Percentiles rank a stretch among this genome's conserved stretches.
Evolutionary conservation across 1,140 invertebrate genomes (phyloP).

Genomic region (Drosophila ercepeae): DNA sequence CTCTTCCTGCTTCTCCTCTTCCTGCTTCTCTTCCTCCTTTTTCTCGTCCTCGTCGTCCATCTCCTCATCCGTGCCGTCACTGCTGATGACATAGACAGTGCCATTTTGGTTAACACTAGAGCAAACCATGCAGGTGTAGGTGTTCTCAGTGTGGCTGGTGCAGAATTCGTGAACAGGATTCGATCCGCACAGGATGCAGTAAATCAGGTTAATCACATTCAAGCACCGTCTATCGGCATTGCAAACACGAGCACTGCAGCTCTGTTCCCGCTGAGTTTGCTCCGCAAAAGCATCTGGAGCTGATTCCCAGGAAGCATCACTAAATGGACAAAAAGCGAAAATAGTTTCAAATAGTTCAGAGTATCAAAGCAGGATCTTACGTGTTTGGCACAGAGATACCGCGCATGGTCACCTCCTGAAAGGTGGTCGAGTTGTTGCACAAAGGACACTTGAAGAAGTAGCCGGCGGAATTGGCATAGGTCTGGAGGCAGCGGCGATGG

Average conservation of each 20-base stretch:
- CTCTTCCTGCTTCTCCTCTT: no score
- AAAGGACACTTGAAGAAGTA: conserved; percentile 69
- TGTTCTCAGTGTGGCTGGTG: fast-evolving
- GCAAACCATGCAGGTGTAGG: conserved; percentile 38
- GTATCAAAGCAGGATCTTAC: conserved; percentile 16
- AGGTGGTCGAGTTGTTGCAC: conserved; percentile 41
- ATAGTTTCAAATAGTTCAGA: neutral
- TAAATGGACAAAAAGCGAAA: neutral
- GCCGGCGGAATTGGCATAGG: conserved; percentile 50
- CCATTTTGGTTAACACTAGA: neutral
- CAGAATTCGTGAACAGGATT: conserved; percentile 45
- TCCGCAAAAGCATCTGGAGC: conserved; percentile 34
- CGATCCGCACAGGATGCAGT: conserved; percentile 44
- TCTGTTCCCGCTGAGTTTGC: neutral
- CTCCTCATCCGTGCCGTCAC: no score
- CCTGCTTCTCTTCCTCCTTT: no score
- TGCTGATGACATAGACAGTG: no score
- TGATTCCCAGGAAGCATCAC: conserved; percentile 54
- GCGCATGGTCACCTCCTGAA: conserved; percentile 15
- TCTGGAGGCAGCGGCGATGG: conserved; percentile 48
- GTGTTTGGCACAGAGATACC: conserved; percentile 48
- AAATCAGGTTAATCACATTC: neutral
- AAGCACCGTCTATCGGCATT: no score
- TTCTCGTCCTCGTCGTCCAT: no score
- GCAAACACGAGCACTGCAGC: conserved; percentile 27